Evolutionary conservation across 2,888 invertebrate genomes (phyloP).

Genomic region (Lymantria monacha): DNA sequence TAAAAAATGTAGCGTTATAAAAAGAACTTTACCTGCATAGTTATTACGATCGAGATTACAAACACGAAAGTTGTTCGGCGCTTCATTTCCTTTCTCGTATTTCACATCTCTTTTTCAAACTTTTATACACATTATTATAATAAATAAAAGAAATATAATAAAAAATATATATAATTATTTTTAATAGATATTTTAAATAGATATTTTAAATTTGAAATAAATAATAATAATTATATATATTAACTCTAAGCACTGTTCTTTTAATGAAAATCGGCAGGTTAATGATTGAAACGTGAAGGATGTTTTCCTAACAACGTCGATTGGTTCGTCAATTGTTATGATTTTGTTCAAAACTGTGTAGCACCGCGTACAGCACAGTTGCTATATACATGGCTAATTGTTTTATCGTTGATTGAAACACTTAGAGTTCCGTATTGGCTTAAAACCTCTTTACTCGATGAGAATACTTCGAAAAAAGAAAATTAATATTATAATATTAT

Average conservation of each 20-base stretch:
- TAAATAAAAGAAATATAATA: constrained; percentile 3
- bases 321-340: constrained; percentile 53
- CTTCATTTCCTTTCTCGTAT: constrained; percentile 58
- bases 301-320: constrained; percentile 52
- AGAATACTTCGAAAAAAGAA: neutral
- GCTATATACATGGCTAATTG: constrained; percentile 34
- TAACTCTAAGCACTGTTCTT: constrained; percentile 29
- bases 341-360: constrained; percentile 43
- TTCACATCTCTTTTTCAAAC: constrained; percentile 60
- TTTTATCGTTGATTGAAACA: constrained; percentile 35
- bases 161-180: neutral
- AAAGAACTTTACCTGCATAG: constrained; percentile 56
- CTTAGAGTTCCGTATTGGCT: constrained; percentile 21
- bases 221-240: neutral
- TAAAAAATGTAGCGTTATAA: neutral
- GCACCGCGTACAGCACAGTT: constrained; percentile 41
- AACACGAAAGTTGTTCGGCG: constrained; percentile 54
- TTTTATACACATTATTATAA: constrained; percentile 37
- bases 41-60: constrained; percentile 51
- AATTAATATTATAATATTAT: too few species aligned
- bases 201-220: too few species aligned
- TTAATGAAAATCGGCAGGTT: constrained; percentile 32
- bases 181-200: neutral
- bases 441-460: neutral
- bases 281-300: constrained; percentile 44